phyloP scores from a whole-genome alignment of 2,797 vertebrate species.

The Liasis olivaceus region DNA sequence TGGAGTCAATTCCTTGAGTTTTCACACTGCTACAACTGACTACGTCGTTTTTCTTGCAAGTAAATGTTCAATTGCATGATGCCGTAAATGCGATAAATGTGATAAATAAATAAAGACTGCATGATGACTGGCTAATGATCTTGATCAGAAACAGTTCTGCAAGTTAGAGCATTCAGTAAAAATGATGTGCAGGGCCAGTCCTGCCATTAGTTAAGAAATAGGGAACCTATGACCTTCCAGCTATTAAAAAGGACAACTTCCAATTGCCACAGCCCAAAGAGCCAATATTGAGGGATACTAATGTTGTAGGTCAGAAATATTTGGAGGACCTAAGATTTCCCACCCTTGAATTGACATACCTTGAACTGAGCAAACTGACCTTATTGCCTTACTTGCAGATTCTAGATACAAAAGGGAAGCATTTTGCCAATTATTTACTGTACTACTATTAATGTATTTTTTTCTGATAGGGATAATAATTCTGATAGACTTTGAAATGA shows the following conservation, averaged over 20 bases:
- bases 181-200: neutral
- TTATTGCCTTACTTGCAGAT: neutral
- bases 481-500: neutral
- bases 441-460: neutral
- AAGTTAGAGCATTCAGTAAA: neutral
- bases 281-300: neutral
- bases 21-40: constrained; percentile 7
- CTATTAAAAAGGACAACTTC: neutral
- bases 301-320: neutral
- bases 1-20: neutral
- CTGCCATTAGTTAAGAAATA: neutral
- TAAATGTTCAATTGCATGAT: neutral
- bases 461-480: neutral
- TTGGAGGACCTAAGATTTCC: neutral
- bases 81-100: neutral
- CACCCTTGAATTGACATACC: neutral
- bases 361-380: neutral
- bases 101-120: neutral
- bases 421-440: neutral
- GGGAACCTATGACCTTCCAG: neutral
- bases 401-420: neutral
- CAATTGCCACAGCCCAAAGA: neutral
- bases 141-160: neutral
- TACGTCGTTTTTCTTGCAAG: neutral
- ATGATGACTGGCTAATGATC: neutral